These are phyloP conservation scores for Siniperca knerii DNA, from an alignment of 2,113 vertebrate species.

Conservation along the genomic window DNA sequence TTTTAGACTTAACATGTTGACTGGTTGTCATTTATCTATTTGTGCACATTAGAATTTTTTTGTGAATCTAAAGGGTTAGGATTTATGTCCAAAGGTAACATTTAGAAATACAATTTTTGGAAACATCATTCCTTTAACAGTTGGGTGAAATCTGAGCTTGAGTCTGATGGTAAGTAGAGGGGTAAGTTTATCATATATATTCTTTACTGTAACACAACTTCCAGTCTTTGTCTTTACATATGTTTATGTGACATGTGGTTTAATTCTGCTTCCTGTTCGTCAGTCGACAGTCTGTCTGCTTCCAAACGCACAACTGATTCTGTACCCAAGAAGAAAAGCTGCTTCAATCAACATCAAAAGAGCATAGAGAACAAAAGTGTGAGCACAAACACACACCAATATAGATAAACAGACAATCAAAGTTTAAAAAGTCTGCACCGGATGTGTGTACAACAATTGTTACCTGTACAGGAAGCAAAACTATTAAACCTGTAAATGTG, in stretches of 20 bases:
- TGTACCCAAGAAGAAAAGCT: neutral
- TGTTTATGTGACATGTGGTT: conserved; percentile 23
- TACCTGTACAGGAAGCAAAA: conserved; percentile 37
- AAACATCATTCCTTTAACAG: neutral
- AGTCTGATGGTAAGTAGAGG: neutral
- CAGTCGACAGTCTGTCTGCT: neutral
- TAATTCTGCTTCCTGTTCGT: conserved; percentile 42
- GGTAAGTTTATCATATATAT: neutral
- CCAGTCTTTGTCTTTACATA: neutral
- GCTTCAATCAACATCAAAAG: neutral
- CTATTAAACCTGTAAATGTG: neutral
- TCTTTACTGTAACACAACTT: neutral
- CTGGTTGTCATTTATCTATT: neutral
- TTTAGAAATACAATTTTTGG: too few species aligned
- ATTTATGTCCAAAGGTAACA: neutral
- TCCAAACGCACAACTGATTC: conserved; percentile 8
- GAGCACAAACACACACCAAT: neutral
- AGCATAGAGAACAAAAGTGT: neutral
- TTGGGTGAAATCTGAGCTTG: neutral
- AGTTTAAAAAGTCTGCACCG: neutral
- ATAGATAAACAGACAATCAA: neutral
- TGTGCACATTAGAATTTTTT: neutral
- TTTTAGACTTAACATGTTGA: neutral
- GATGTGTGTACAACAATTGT: neutral
- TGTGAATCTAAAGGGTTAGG: neutral